These are phyloP conservation scores for Melieria omissa DNA, from an alignment of 2,888 invertebrate genomes.

Conservation along the genomic window DNA sequence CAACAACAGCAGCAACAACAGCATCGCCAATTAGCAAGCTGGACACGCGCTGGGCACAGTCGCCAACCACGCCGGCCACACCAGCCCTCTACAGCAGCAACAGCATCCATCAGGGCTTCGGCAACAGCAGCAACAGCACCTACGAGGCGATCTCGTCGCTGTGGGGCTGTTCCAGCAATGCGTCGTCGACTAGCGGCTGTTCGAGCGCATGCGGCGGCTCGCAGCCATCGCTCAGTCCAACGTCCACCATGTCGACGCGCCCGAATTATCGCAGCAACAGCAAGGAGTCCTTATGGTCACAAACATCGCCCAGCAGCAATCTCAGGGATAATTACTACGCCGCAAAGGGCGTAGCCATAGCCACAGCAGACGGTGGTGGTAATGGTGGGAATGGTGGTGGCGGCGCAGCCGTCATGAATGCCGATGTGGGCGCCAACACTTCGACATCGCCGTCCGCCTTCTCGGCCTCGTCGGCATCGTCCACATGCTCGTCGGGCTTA, in stretches of 20 bases:
- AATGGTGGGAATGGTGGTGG: slow-evolving; percentile 33
- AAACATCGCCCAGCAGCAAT: slow-evolving; percentile 59
- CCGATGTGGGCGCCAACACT: slow-evolving; percentile 43
- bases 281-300: slow-evolving; percentile 66
- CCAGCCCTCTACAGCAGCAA: background rate
- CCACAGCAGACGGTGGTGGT: slow-evolving; percentile 20
- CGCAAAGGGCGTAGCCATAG: slow-evolving; percentile 32
- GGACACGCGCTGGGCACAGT: slow-evolving; percentile 37
- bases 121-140: slow-evolving; percentile 36
- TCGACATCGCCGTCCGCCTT: slow-evolving; percentile 9
- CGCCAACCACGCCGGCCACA: slow-evolving; percentile 29
- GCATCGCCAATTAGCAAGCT: slow-evolving; percentile 16
- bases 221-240: slow-evolving; percentile 64
- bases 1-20: slow-evolving; percentile 38
- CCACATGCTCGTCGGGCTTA: slow-evolving; percentile 48
- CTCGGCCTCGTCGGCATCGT: slow-evolving; percentile 50
- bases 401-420: background rate
- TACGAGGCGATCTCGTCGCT: slow-evolving; percentile 57
- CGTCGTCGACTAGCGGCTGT: slow-evolving; percentile 58
- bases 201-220: slow-evolving; percentile 56
- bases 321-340: slow-evolving; percentile 56
- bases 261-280: slow-evolving; percentile 60
- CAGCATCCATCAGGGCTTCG: background rate
- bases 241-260: slow-evolving; percentile 49
- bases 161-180: slow-evolving; percentile 61